phyloP scores from a whole-genome alignment of 1,140 invertebrate species.

The Ceratosolen fusciceps region DNA sequence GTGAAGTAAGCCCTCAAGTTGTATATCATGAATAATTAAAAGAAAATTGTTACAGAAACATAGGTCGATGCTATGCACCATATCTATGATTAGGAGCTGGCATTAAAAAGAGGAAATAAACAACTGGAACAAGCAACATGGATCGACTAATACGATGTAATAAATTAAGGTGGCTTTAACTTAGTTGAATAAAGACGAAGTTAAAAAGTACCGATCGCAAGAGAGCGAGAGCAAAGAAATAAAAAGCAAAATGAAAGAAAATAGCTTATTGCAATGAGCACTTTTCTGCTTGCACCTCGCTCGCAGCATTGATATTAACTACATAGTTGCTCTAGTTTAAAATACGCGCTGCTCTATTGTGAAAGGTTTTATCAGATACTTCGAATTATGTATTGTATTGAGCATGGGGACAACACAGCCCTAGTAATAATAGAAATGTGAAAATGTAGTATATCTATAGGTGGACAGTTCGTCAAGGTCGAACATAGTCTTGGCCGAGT shows the following conservation, averaged over 20 bases:
- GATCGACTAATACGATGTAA: constrained; percentile 3
- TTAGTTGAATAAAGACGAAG: background rate
- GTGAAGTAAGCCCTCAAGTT: background rate
- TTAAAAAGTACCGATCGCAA: background rate
- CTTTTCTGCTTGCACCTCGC: background rate
- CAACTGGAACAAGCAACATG: background rate
- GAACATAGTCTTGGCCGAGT: background rate
- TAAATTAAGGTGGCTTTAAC: background rate
- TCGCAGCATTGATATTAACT: background rate
- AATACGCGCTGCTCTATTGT: background rate
- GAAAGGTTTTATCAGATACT: constrained; percentile 26
- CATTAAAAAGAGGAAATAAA: background rate
- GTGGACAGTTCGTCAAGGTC: constrained; percentile 9
- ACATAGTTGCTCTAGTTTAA: constrained; percentile 22
- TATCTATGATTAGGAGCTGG: background rate
- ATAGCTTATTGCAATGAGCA: background rate
- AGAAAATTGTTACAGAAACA: constrained; percentile 21
- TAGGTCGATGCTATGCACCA: background rate
- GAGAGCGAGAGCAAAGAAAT: constrained; percentile 6
- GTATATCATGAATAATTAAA: constrained; percentile 16
- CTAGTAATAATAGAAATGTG: background rate
- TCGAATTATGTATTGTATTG: constrained; percentile 19
- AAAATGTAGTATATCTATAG: background rate
- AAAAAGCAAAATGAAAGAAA: constrained; percentile 14
- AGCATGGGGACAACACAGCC: background rate